A percentile compares a stretch with the other conserved stretches of the same genome.
phyloP scores from a whole-genome alignment of 2,113 vertebrate genomes.

The Lanius ludovicianus region DNA sequence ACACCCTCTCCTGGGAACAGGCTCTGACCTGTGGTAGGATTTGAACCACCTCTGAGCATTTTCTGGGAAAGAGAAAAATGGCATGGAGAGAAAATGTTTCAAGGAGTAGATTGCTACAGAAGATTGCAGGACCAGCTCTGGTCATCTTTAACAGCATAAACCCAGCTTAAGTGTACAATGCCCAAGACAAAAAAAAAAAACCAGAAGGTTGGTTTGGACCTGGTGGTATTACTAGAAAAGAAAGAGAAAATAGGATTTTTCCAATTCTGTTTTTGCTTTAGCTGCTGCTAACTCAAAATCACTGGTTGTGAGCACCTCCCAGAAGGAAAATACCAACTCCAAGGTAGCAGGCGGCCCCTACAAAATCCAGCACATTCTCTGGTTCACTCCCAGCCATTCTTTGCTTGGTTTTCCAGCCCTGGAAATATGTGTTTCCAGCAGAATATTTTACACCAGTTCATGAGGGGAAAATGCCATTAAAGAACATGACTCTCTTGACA shows the following conservation, averaged over 20 bases:
- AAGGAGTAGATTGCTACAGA: neutral
- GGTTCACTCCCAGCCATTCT: neutral
- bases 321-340: rapidly evolving
- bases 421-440: neutral
- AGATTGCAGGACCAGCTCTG: neutral
- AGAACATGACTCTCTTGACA: neutral
- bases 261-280: neutral
- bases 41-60: neutral
- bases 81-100: neutral
- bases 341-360: neutral
- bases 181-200: neutral
- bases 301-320: neutral
- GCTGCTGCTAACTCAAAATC: neutral
- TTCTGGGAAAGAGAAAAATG: neutral
- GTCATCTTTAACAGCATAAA: neutral
- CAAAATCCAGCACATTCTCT: neutral
- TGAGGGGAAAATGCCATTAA: neutral
- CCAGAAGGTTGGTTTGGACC: neutral
- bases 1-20: neutral
- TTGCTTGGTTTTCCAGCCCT: neutral
- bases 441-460: neutral
- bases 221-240: neutral
- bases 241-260: neutral
- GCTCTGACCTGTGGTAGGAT: neutral
- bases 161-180: neutral